Base-by-base conservation (phyloP, 2,888 invertebrate species). In the Uropetala carovei region DNA sequence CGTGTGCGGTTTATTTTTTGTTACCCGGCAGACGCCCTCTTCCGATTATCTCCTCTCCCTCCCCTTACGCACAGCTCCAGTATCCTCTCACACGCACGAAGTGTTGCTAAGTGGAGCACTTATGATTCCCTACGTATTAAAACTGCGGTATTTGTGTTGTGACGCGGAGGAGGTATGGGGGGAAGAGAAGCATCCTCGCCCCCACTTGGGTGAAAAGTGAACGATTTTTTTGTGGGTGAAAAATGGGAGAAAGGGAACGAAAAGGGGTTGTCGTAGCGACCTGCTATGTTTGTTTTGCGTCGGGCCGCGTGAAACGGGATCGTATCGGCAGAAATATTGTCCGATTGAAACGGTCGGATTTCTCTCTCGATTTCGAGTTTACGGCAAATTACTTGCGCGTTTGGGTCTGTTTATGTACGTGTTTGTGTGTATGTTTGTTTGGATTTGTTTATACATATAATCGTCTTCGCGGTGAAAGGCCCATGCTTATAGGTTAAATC, bases 21-120 rank as follows among this genome's bases (percentile, higher is more conserved):
- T 22, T n/a, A 64, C 8, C 8, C 8, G 4, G 0, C 56, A 0
- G 43, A 16, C 56, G 16, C 5, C 56, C 18, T 56, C 43, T 16
- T 14, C 84, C 84, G 18, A 43, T 18, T 57, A 14, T 10, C 43
- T n/a, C 0, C 84, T 57, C 59, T 27, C 60, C 59, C 30, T 14
- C 27, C 86, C 30, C 27, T 43, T 27, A 59, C 56, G 16, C 60
- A 14, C 30, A 16, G 10, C 10, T 58, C 89, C 18, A n/a, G 30
- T n/a, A 18, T 43, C 18, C 60, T 60, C 60, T 60, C 9, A 59
- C 30, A 86, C 89, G 64, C 89, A 64, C 58, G 43, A 13, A 64
- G 68, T 64, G 89, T 89, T 89, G 43, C 89, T 64, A 89, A 89
- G 60, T 43, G 89, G 43, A 68, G 89, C 89, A 64, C 64, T 64